Evolutionary conservation across 2,113 vertebrate species (phyloP).

Genomic region (Mobula birostris): DNA sequence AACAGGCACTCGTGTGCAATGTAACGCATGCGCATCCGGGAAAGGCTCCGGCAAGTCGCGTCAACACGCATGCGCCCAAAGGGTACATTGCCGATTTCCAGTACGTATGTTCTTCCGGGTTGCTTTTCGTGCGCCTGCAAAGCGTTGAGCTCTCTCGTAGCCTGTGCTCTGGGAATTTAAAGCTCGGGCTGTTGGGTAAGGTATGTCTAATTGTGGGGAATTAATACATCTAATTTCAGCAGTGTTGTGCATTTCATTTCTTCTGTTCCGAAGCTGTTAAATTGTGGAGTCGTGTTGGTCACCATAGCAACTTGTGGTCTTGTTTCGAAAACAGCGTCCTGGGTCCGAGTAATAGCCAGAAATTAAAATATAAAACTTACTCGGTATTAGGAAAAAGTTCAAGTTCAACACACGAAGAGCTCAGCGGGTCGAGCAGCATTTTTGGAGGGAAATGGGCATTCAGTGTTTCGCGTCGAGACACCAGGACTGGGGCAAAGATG

Average conservation of each 20-base stretch:
- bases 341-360: too few relatives aligned
- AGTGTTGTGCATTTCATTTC: not conserved
- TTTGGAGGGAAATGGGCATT: too few relatives aligned
- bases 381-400: too few relatives aligned
- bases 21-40: not conserved
- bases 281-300: not conserved
- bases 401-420: too few relatives aligned
- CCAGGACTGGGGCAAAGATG: too few relatives aligned
- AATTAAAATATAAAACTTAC: too few relatives aligned
- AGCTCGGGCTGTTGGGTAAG: not conserved
- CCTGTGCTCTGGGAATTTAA: not conserved
- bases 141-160: not conserved
- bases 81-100: not conserved
- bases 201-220: not conserved
- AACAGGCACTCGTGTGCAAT: too few relatives aligned
- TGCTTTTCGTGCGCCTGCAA: not conserved
- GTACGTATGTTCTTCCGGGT: slow-evolving; percentile 2
- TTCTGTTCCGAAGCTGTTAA: too few relatives aligned
- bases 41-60: not conserved
- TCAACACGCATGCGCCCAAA: not conserved
- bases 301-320: not conserved
- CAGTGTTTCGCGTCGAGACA: too few relatives aligned
- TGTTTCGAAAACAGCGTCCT: not conserved
- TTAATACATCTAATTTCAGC: not conserved
- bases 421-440: too few relatives aligned